These are phyloP conservation scores for Trachemys scripta DNA, from an alignment of 2,113 vertebrate species.

Conservation along the genomic window DNA sequence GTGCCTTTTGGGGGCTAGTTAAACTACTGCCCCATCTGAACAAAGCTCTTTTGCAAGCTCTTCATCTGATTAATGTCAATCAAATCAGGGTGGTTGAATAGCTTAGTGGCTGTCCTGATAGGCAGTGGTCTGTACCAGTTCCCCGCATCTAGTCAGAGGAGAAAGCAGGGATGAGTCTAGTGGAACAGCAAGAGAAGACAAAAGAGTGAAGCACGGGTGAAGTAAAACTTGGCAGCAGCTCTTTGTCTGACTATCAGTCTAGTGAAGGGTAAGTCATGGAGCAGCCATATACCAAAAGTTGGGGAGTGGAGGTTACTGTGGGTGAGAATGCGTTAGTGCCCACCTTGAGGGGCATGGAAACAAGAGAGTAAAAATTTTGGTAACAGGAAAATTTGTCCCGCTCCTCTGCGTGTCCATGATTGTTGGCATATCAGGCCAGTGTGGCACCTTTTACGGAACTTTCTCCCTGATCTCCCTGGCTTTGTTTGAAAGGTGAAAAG, in stretches of 20 bases:
- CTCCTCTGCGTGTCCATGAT: neutral
- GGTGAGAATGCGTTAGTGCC: neutral
- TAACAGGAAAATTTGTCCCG: neutral
- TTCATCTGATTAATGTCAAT: neutral
- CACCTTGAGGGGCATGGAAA: neutral
- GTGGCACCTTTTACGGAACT: neutral
- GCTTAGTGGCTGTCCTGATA: neutral
- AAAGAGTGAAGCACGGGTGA: neutral
- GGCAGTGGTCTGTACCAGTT: neutral
- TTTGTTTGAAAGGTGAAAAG: neutral
- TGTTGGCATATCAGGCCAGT: neutral
- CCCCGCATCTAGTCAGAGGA: neutral
- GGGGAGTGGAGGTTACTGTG: neutral
- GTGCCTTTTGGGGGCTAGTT: neutral
- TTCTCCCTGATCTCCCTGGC: neutral
- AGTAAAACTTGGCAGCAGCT: neutral
- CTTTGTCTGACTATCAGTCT: neutral
- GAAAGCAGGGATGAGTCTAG: neutral
- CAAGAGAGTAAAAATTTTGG: neutral
- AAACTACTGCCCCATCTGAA: neutral
- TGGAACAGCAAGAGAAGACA: neutral
- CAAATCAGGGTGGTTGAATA: neutral
- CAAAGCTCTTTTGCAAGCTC: constrained; percentile 9
- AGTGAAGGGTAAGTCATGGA: neutral
- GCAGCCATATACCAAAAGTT: neutral